Conservation (phyloP, 2,113 vertebrate genomes). For the Cepphus grylle region DNA sequence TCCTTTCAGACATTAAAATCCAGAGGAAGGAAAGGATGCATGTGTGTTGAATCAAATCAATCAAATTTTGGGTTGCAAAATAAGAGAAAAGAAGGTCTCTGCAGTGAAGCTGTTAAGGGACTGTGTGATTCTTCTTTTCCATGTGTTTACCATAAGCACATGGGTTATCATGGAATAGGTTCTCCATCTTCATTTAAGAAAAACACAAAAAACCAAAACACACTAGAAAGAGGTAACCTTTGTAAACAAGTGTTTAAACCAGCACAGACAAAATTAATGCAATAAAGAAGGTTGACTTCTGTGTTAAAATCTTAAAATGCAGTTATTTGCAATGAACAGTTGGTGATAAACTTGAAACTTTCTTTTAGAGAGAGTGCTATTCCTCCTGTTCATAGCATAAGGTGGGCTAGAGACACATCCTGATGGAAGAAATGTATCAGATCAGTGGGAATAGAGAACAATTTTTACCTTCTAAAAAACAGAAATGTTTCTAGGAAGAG, state of each 20-base stretch:
- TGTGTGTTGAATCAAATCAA: neutral
- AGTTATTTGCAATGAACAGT: neutral
- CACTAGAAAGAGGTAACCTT: neutral
- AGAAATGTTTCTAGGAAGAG: neutral
- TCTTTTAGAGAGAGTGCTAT: neutral
- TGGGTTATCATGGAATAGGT: neutral
- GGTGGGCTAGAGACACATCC: neutral
- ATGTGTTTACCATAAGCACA: neutral
- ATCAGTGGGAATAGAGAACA: neutral
- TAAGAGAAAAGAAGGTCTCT: neutral
- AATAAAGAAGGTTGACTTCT: neutral
- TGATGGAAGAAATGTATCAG: neutral
- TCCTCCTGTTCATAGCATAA: neutral
- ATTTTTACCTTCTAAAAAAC: neutral
- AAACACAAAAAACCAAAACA: neutral
- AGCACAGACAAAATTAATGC: neutral
- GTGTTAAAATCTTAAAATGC: neutral
- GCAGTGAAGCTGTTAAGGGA: neutral
- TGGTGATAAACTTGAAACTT: neutral
- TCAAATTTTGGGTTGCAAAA: neutral
- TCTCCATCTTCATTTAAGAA: neutral
- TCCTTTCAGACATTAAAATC: neutral
- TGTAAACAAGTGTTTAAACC: neutral
- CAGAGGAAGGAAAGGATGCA: neutral
- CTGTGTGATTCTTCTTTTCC: neutral